phyloP scores from a whole-genome alignment of 2,888 invertebrate species.

The Eupithecia insigniata region DNA sequence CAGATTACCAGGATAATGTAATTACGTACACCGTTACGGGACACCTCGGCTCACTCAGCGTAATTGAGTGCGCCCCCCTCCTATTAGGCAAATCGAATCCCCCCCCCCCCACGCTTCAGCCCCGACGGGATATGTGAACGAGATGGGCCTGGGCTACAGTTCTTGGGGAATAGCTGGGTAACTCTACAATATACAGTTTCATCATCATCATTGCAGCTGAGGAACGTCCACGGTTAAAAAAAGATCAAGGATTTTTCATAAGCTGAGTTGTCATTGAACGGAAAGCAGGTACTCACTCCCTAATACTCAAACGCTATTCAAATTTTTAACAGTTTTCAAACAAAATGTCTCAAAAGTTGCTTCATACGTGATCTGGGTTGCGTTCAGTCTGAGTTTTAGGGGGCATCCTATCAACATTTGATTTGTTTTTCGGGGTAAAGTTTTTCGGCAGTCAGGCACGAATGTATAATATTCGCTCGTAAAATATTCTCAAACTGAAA shows the following conservation, averaged over 20 bases:
- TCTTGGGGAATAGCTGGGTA: conserved; percentile 6
- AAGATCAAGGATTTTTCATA: not conserved
- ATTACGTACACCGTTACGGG: conserved; percentile 78
- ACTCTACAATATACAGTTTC: not conserved
- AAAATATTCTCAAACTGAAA: too few species aligned
- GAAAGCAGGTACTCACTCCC: too few species aligned
- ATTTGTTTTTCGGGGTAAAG: too few species aligned
- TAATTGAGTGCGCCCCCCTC: conserved; percentile 75
- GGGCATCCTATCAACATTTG: too few species aligned
- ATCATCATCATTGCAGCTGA: not conserved
- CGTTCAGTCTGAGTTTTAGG: too few species aligned
- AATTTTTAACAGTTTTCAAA: too few species aligned
- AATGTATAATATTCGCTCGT: too few species aligned
- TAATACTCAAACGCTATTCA: too few species aligned
- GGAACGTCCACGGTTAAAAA: not conserved
- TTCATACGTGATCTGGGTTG: too few species aligned
- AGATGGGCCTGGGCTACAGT: conserved; percentile 38
- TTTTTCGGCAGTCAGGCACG: too few species aligned
- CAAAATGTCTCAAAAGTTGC: too few species aligned
- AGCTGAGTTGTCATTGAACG: too few species aligned
- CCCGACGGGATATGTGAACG: conserved; percentile 36
- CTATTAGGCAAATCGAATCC: conserved; percentile 85
- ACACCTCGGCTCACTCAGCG: conserved; percentile 77
- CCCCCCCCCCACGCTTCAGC: conserved; percentile 52
- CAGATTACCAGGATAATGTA: conserved; percentile 82